Base-by-base conservation (phyloP, 1,140 invertebrate species). In the Mya arenaria region DNA sequence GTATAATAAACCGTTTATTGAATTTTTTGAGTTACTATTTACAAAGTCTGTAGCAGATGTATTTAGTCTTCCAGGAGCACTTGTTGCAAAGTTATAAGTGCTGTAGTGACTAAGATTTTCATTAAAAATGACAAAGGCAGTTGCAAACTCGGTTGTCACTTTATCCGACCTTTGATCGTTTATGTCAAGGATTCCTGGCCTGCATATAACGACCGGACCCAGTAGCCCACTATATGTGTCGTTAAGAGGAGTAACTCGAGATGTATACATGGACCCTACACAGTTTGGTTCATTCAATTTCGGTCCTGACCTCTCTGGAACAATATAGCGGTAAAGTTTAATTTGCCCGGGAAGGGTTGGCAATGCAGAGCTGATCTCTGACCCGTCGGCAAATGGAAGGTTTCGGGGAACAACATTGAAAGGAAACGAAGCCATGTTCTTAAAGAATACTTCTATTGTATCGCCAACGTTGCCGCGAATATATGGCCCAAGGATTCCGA, bases 1-100 rank as follows among this genome's bases (percentile, higher is more conserved):
- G 48, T 82, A 90, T 58, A 91, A 62, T 91, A 90, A 8, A 91
- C 90, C 90, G 60, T 91, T 91, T 17, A 91, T 86, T 4, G 85
- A 63, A 75, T 88, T 82, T 79, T 87, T 86, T 32, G 69, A 68
- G 74, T 91, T 91, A 63, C 87, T 88, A 19, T 85, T 63, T 36
- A 71, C 63, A 66, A 90, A 90, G n/a, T 36, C 52, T 0, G 60
- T 4, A 65, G 74, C 62, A 15, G 65, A 39, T 4, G 28, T 39
- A 30, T 82, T 71, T 28, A 13, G 4, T 19, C 83, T 68, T 15
- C 75, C 87, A 3, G 85, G 85, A 0, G 90, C 88, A 34, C 41
- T 85, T 8, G 39, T 85, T 19, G 3, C 15, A 19, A 87, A 82
- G 74, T 90, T 91, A n/a, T 89, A 83, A 15, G 78, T 36, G 13